Percentiles rank a stretch among this genome's conserved stretches.
phyloP scores from a whole-genome alignment of 1,140 invertebrate species.

The Ceratitis capitata region DNA sequence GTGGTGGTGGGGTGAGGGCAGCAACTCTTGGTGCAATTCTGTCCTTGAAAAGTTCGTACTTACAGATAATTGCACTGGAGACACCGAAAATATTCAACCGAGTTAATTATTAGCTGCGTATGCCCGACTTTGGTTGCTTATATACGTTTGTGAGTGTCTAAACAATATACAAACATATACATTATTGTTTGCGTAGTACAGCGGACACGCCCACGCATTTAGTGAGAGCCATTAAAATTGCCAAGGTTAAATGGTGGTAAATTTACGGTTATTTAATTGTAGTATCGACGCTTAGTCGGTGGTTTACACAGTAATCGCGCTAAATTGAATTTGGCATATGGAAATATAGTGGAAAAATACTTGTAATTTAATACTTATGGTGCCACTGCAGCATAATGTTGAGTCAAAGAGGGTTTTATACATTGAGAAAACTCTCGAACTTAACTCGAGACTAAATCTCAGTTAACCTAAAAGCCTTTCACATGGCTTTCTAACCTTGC shows the following conservation, averaged over 20 bases:
- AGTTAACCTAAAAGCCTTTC: too few species aligned
- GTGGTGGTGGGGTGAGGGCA: not conserved
- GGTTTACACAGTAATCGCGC: not conserved
- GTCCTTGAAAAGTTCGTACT: not conserved
- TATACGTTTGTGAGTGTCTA: not conserved
- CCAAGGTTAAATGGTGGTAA: slow-evolving; percentile 32
- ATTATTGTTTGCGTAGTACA: not conserved
- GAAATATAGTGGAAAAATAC: too few species aligned
- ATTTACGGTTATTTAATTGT: slow-evolving; percentile 30
- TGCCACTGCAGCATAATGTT: too few species aligned
- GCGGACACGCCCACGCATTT: not conserved
- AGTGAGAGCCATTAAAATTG: not conserved
- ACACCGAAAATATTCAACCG: not conserved
- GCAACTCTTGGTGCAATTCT: not conserved
- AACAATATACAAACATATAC: not conserved
- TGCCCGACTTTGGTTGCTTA: not conserved
- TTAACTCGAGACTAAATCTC: too few species aligned
- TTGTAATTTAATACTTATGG: too few species aligned
- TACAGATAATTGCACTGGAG: not conserved
- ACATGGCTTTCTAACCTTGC: too few species aligned
- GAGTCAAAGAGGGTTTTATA: too few species aligned
- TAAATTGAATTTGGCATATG: not conserved
- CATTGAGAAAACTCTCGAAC: too few species aligned
- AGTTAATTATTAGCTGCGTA: slow-evolving; percentile 11
- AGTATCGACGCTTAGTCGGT: not conserved